Conservation (phyloP, 2,113 vertebrate genomes). For the Pseudolaguvia tuberculata region DNA sequence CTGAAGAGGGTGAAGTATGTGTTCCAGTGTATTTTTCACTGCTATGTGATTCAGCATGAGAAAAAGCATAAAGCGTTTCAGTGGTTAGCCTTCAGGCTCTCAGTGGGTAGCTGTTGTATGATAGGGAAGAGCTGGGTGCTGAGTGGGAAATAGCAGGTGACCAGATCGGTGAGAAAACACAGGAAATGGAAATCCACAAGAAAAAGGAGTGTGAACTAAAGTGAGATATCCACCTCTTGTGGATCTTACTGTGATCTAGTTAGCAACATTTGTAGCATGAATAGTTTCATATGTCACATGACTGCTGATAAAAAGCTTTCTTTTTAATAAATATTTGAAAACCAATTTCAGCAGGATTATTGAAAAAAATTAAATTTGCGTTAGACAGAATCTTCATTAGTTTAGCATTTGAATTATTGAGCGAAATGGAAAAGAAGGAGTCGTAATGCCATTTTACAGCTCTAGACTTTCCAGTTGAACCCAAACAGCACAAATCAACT, state of each 20-base stretch:
- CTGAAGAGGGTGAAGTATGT: not conserved
- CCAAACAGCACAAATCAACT: not conserved
- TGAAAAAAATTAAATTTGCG: not conserved
- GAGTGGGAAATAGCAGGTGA: slow-evolving; percentile 6
- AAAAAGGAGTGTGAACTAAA: not conserved
- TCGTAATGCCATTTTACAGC: not conserved
- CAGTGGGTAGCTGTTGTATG: not conserved
- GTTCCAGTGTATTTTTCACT: not conserved
- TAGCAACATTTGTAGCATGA: not conserved
- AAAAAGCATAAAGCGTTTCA: not conserved
- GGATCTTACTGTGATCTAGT: too few relatives aligned
- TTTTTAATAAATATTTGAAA: too few relatives aligned
- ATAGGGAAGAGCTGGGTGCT: not conserved
- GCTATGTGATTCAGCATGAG: not conserved
- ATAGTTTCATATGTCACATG: not conserved
- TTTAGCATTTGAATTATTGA: not conserved
- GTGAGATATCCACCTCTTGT: not conserved
- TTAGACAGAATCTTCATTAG: not conserved
- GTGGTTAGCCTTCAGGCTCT: not conserved
- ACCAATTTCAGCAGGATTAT: too few relatives aligned
- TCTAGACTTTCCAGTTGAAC: not conserved
- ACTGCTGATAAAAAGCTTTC: not conserved
- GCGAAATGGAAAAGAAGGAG: not conserved
- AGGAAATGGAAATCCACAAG: not conserved
- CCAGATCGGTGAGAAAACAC: slow-evolving; percentile 4